Percentiles rank a stretch among this genome's conserved stretches.
phyloP scores from a whole-genome alignment of 2,888 invertebrate species.

The Antitype chi region DNA sequence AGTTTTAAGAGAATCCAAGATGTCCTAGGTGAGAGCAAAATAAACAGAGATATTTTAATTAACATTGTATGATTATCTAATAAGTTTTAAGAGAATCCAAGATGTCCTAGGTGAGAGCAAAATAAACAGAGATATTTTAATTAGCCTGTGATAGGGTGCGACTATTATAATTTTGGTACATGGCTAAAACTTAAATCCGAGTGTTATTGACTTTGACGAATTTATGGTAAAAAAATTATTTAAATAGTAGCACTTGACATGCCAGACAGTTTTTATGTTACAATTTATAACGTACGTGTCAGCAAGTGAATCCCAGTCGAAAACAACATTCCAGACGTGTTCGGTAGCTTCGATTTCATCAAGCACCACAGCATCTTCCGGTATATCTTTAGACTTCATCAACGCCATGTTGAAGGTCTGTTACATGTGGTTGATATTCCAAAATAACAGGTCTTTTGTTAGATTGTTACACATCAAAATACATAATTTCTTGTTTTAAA shows the following conservation, averaged over 20 bases:
- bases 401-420: conserved; percentile 88
- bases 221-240: background rate
- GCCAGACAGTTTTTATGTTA: conserved; percentile 30
- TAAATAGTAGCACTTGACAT: background rate
- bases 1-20: background rate
- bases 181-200: background rate
- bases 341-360: conserved; percentile 90
- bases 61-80: too few relatives aligned
- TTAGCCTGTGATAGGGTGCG: background rate
- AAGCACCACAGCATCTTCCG: conserved; percentile 91
- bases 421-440: background rate
- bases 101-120: background rate
- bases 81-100: background rate
- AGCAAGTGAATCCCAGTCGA: conserved; percentile 89
- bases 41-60: background rate
- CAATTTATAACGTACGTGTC: conserved; percentile 90
- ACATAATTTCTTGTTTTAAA: background rate
- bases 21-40: background rate
- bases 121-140: background rate
- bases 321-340: conserved; percentile 91
- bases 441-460: background rate
- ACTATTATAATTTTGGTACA: background rate
- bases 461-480: conserved; percentile 2
- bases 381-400: conserved; percentile 88
- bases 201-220: background rate